Conservation (phyloP, 2,888 invertebrate species). For the Pristionchus fissidentatus region DNA sequence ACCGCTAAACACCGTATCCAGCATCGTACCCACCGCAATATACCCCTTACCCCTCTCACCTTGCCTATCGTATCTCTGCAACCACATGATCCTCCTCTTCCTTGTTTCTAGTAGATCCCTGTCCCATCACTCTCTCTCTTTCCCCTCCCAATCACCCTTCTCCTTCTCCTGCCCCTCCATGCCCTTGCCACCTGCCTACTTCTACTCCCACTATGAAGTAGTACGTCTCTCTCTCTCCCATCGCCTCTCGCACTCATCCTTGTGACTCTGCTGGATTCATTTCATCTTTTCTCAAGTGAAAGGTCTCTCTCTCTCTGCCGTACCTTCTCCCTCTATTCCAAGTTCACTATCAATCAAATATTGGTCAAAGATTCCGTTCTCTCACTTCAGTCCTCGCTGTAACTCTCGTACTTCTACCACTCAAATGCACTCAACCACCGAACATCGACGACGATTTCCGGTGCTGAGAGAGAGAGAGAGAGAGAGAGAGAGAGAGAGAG, state of each 20-base stretch:
- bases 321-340: not conserved
- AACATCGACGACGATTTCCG: too few species aligned
- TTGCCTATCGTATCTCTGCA: too few species aligned
- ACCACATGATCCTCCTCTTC: too few species aligned
- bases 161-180: not conserved
- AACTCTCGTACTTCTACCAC: too few species aligned
- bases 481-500: too few species aligned
- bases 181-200: not conserved
- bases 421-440: too few species aligned
- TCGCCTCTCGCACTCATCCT: not conserved
- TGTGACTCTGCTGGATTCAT: too few species aligned
- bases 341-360: too few species aligned
- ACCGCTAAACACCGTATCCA: not conserved
- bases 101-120: not conserved
- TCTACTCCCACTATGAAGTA: not conserved
- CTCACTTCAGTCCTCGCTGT: too few species aligned
- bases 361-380: too few species aligned
- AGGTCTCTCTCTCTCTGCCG: not conserved
- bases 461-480: too few species aligned
- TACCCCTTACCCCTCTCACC: not conserved
- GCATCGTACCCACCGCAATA: not conserved
- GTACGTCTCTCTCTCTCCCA: not conserved
- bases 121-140: not conserved
- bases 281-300: too few species aligned
- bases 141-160: not conserved